phyloP scores from a whole-genome alignment of 2,888 invertebrate species.

The Bellardia pandia region DNA sequence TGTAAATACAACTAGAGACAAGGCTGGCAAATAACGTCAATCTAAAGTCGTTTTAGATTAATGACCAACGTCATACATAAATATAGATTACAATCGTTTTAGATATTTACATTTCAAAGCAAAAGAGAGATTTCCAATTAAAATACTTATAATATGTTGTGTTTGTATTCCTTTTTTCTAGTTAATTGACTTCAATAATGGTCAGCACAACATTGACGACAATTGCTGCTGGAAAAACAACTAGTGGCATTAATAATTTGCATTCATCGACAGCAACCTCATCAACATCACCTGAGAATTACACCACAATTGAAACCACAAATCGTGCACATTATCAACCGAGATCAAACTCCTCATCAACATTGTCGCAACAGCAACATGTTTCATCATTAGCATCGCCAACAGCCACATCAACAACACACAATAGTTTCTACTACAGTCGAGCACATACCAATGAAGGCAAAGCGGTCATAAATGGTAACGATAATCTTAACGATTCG shows the following conservation, averaged over 20 bases:
- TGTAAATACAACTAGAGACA: no score
- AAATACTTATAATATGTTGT: not conserved
- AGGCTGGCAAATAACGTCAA: no score
- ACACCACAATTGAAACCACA: conserved; percentile 73
- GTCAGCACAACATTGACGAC: conserved; percentile 84
- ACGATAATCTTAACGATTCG: conserved; percentile 60
- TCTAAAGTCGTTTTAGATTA: no score
- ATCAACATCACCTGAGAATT: conserved; percentile 71
- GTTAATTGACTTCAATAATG: conserved; percentile 84
- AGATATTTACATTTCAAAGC: no score
- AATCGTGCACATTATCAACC: conserved; percentile 74
- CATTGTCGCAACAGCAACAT: conserved; percentile 75
- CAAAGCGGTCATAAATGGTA: conserved; percentile 52
- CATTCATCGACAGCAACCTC: conserved; percentile 74
- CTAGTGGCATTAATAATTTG: conserved; percentile 79
- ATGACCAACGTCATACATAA: no score
- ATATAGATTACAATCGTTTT: no score
- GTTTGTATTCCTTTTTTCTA: conserved; percentile 70
- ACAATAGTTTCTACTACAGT: conserved; percentile 59
- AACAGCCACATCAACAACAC: conserved; percentile 41
- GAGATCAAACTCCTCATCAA: conserved; percentile 76
- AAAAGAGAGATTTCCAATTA: not conserved
- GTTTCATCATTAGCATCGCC: conserved; percentile 64
- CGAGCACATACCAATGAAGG: conserved; percentile 50
- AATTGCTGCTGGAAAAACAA: conserved; percentile 84